phyloP scores from a whole-genome alignment of 2,888 invertebrate species.

The Sphaeridia pumilis region DNA sequence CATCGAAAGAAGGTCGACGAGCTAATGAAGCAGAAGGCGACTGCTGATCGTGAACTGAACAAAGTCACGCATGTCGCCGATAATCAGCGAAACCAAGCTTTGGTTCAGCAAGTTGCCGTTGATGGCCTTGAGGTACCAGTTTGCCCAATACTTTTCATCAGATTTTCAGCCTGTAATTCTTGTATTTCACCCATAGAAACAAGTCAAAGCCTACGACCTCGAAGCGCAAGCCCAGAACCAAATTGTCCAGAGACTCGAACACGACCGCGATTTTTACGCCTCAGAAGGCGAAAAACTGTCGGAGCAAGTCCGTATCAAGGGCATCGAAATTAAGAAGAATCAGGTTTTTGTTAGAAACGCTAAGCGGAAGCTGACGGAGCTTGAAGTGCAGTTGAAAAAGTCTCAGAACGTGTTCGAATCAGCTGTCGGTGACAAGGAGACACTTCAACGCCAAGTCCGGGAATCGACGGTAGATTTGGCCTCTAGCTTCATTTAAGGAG shows the following conservation, averaged over 20 bases:
- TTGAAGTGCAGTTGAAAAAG: slow-evolving; percentile 27
- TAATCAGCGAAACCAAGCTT: slow-evolving; percentile 25
- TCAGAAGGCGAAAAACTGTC: slow-evolving; percentile 29
- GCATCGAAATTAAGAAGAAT: slow-evolving; percentile 29
- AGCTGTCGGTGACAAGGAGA: slow-evolving; percentile 26
- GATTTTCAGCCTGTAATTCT: background rate
- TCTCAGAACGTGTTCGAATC: slow-evolving; percentile 27
- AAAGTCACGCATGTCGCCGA: slow-evolving; percentile 21
- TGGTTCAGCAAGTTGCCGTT: slow-evolving; percentile 26
- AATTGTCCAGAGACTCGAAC: slow-evolving; percentile 24
- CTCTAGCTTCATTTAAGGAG: background rate
- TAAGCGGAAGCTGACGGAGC: slow-evolving; percentile 21
- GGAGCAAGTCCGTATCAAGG: slow-evolving; percentile 23
- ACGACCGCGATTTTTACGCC: slow-evolving; percentile 30
- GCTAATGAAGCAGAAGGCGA: slow-evolving; percentile 26
- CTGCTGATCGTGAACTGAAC: slow-evolving; percentile 27
- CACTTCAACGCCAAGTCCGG: slow-evolving; percentile 25
- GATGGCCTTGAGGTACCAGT: slow-evolving; percentile 22
- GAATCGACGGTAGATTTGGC: slow-evolving; percentile 24
- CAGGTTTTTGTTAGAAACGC: slow-evolving; percentile 26
- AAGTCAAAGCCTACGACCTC: background rate
- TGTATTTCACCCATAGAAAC: background rate
- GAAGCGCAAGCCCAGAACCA: slow-evolving; percentile 24
- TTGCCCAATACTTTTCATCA: background rate
- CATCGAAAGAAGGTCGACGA: slow-evolving; percentile 28